Evolutionary conservation across 2,888 invertebrate species (phyloP).

Genomic region (Cryptus armator): DNA sequence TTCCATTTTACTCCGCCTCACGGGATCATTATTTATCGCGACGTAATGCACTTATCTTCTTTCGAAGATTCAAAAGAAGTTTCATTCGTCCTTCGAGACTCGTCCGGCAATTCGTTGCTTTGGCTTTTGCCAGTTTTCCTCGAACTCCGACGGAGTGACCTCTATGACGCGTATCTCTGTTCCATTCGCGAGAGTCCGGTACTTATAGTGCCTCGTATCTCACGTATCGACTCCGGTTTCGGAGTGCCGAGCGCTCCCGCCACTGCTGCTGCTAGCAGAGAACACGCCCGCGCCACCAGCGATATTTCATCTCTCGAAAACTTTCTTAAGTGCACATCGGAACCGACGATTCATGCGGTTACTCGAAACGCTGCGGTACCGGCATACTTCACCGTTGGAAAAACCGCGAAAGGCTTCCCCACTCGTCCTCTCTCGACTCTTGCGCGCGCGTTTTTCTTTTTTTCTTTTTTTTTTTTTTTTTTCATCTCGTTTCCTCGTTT

Average conservation of each 20-base stretch:
- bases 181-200: conserved; percentile 13
- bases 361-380: conserved; percentile 44
- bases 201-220: conserved; percentile 26
- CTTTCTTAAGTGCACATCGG: conserved; percentile 72
- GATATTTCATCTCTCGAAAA: conserved; percentile 75
- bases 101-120: neutral
- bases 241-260: neutral
- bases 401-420: conserved; percentile 62
- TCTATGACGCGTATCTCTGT: conserved; percentile 17
- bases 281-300: conserved; percentile 32
- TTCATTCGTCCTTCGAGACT: neutral
- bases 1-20: no score
- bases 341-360: conserved; percentile 61
- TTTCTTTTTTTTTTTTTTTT: conserved; percentile 62
- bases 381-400: conserved; percentile 34
- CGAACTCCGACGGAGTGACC: neutral
- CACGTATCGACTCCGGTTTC: conserved; percentile 38
- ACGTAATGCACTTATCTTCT: no score
- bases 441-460: neutral
- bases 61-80: no score
- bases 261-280: neutral
- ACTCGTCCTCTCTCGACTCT: conserved; percentile 6
- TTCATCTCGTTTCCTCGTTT: conserved; percentile 29
- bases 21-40: no score
- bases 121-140: conserved; percentile 11